A percentile compares a stretch with the other conserved stretches of the same genome.
These are phyloP conservation scores for Pipra filicauda DNA, from an alignment of 2,113 vertebrate genomes.

Conservation along the genomic window DNA sequence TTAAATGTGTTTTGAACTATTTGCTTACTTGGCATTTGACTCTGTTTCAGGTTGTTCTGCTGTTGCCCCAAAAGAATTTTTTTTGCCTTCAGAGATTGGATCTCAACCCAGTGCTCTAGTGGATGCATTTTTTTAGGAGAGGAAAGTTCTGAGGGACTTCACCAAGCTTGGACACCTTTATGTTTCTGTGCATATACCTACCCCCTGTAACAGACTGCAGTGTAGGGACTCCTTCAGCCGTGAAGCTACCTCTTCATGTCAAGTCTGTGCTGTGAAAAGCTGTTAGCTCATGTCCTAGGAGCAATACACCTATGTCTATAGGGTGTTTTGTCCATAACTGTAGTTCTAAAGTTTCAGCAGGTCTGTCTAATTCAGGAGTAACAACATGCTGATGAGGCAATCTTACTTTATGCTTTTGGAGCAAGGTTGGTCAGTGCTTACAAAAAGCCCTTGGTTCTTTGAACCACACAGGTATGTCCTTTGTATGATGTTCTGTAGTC, in stretches of 20 bases:
- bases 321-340: rapidly evolving
- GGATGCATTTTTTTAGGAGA: not conserved
- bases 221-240: rapidly evolving
- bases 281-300: not conserved
- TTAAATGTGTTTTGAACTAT: not conserved
- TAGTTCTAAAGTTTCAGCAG: not conserved
- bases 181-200: not conserved
- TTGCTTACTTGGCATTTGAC: not conserved
- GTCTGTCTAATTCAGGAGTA: not conserved
- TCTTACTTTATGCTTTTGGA: not conserved
- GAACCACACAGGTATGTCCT: rapidly evolving
- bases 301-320: no score
- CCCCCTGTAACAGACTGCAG: not conserved
- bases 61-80: not conserved
- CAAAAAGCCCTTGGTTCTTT: not conserved
- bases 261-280: not conserved
- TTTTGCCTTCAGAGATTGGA: not conserved
- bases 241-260: not conserved
- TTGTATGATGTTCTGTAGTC: not conserved
- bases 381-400: not conserved
- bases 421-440: not conserved
- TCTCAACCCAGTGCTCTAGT: not conserved
- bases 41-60: not conserved
- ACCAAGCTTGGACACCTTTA: not conserved
- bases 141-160: not conserved